Evolutionary conservation across 2,888 invertebrate species (phyloP).

Genomic region (Clitarchus hookeri): DNA sequence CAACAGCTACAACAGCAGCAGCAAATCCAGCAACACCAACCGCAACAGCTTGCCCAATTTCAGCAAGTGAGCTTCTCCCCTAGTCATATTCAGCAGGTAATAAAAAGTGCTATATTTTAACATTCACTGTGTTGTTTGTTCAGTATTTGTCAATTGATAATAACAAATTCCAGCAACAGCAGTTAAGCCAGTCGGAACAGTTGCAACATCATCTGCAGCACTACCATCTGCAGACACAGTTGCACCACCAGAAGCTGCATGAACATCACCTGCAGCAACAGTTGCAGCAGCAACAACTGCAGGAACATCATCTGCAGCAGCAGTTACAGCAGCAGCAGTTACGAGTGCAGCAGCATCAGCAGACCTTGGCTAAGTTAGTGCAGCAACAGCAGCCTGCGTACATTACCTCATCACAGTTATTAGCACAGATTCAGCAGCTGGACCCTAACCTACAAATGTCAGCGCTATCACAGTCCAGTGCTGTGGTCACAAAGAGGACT

Average conservation of each 20-base stretch:
- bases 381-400: constrained; percentile 43
- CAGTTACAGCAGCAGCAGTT: constrained; percentile 47
- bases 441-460: constrained; percentile 51
- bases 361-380: constrained; percentile 25
- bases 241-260: constrained; percentile 52
- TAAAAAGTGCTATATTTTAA: neutral
- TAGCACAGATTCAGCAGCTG: constrained; percentile 64
- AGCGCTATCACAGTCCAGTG: constrained; percentile 39
- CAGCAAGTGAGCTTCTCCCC: constrained; percentile 54
- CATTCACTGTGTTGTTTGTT: neutral
- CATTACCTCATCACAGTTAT: constrained; percentile 61
- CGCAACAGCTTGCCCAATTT: constrained; percentile 46
- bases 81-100: neutral
- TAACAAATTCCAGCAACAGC: constrained; percentile 49
- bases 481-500: constrained; percentile 18
- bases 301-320: constrained; percentile 48
- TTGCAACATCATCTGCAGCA: constrained; percentile 52
- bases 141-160: neutral
- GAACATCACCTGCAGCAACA: constrained; percentile 44
- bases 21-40: constrained; percentile 52
- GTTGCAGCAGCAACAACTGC: constrained; percentile 46
- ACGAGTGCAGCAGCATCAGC: constrained; percentile 48
- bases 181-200: constrained; percentile 58
- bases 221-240: constrained; percentile 53
- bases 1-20: constrained; percentile 38